phyloP scores from a whole-genome alignment of 2,888 invertebrate genomes.

The Latrodectus elegans region DNA sequence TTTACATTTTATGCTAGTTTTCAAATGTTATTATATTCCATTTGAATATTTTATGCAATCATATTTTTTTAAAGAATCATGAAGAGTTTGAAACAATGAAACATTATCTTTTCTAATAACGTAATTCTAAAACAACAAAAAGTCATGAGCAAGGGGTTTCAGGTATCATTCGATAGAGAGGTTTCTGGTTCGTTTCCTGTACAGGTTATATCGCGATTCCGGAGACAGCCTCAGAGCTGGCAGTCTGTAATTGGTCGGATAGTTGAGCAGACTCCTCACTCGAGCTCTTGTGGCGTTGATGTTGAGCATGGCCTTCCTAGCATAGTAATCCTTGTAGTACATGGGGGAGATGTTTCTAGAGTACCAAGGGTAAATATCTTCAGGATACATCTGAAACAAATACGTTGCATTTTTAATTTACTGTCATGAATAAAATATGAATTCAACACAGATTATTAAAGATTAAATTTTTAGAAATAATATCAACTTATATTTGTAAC shows the following conservation, averaged over 20 bases:
- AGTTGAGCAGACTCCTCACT: conserved; percentile 52
- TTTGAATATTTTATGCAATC: too few species aligned
- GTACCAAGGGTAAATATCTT: conserved; percentile 49
- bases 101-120: too few species aligned
- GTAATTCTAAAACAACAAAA: too few species aligned
- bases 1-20: too few species aligned
- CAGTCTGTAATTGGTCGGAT: conserved; percentile 33
- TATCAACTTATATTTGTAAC: too few species aligned
- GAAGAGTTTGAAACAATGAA: too few species aligned
- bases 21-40: too few species aligned
- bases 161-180: conserved; percentile 16
- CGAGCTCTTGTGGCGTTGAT: conserved; percentile 47
- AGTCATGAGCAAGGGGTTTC: too few species aligned
- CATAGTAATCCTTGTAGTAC: conserved; percentile 55
- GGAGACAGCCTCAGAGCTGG: conserved; percentile 43
- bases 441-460: not conserved
- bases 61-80: too few species aligned
- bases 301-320: conserved; percentile 46
- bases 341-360: conserved; percentile 39
- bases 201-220: conserved; percentile 47
- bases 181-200: conserved; percentile 48
- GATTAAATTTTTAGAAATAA: too few species aligned
- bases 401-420: not conserved
- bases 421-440: not conserved
- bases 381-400: conserved; percentile 61